A percentile compares a stretch with the other conserved stretches of the same genome.
These are phyloP conservation scores for Eristalis arbustorum DNA, from an alignment of 2,888 invertebrate genomes.

Conservation along the genomic window DNA sequence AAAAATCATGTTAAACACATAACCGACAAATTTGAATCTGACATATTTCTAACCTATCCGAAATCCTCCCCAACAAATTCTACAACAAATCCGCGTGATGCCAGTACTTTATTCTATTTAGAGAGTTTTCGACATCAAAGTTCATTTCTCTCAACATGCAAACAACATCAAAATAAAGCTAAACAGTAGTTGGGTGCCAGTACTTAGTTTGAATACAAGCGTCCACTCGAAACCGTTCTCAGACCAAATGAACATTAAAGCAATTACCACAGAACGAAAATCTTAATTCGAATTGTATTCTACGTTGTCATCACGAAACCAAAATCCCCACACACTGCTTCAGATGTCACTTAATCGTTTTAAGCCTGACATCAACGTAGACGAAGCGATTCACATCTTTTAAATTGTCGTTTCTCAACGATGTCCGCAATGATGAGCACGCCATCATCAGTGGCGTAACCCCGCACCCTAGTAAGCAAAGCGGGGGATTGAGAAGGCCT, in stretches of 20 bases:
- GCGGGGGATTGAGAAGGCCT: conserved; percentile 36
- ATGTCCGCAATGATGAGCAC: conserved; percentile 29
- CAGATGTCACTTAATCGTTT: conserved; percentile 59
- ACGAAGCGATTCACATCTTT: conserved; percentile 51
- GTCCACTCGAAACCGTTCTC: neutral
- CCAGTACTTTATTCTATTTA: neutral
- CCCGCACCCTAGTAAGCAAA: neutral
- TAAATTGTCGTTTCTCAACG: conserved; percentile 45
- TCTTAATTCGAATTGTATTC: conserved; percentile 57
- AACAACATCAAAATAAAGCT: neutral
- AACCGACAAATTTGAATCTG: neutral
- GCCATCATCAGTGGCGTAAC: neutral
- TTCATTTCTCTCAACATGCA: neutral
- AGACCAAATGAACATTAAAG: conserved; percentile 19
- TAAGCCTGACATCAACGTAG: conserved; percentile 59
- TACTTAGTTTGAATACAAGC: conserved; percentile 6
- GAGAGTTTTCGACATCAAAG: neutral
- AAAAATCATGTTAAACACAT: neutral
- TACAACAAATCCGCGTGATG: neutral
- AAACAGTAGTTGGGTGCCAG: neutral
- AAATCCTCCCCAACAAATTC: neutral
- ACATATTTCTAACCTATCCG: neutral
- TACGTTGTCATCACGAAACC: conserved; percentile 53
- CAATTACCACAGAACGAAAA: conserved; percentile 5
- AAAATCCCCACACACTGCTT: conserved; percentile 50